phyloP scores from a whole-genome alignment of 2,113 vertebrate genomes.

The Actenoides lindsayi region DNA sequence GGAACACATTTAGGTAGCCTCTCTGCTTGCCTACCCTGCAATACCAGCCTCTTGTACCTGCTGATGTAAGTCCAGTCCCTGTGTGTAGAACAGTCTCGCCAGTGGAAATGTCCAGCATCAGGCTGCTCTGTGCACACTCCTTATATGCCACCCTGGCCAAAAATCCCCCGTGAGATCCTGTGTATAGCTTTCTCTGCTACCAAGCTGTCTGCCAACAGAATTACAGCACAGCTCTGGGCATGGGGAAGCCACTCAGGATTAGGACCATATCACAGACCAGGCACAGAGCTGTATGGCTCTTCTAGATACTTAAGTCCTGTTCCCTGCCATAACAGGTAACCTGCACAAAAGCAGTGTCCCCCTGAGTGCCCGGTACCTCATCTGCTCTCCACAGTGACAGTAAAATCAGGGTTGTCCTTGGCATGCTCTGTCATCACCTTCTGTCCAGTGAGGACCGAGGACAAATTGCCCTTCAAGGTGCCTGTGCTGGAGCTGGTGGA shows the following conservation, averaged over 20 bases:
- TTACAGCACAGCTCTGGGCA: background rate
- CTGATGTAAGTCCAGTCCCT: background rate
- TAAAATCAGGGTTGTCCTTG: background rate
- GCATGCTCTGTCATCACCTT: background rate
- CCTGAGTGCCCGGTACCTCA: background rate
- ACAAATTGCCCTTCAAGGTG: background rate
- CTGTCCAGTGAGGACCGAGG: background rate
- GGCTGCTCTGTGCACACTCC: background rate
- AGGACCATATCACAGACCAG: background rate
- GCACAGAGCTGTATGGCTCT: background rate
- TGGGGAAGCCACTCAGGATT: rapidly evolving
- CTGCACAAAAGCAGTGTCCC: background rate
- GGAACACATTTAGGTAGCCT: background rate
- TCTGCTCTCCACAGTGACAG: background rate
- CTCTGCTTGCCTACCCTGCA: background rate
- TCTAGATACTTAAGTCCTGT: background rate
- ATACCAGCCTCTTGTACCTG: background rate
- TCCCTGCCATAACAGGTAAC: background rate
- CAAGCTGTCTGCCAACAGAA: background rate
- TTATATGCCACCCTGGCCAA: background rate
- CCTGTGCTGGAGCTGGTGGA: background rate
- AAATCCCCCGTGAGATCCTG: background rate
- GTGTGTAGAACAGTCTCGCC: background rate
- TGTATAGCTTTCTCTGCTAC: background rate
- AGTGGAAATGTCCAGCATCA: background rate